Base-by-base conservation (phyloP, 2,797 vertebrate species). In the Tenualosa ilisha region DNA sequence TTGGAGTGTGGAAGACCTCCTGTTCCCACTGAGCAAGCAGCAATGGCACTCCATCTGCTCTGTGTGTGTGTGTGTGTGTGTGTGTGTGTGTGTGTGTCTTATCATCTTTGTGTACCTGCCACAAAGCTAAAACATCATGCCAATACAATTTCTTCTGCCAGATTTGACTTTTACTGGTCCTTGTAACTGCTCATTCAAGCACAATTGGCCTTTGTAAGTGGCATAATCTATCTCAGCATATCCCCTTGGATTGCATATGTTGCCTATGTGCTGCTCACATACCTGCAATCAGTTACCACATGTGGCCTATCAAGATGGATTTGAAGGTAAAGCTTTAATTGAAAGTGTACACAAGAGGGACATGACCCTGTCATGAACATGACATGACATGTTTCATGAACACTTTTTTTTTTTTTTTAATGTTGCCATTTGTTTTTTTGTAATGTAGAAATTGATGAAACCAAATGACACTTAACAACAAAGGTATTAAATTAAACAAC, bases 1-100 rank as follows among this genome's bases (percentile, higher is more conserved):
- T 79, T 79, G 40, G 72, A 43, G 72, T 43, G 40, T 79, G 72
- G 72, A 79, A 46, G 72, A 22, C 72, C 72, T 79, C 72, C 72
- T 79, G 72, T 79, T 79, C 72, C 37, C 40, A 79, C 37, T 79
- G 72, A 43, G 72, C 72, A 79, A 5, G 31, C 68, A 75, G 68
- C 31, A 31, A 75, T 43, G 72, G 17, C 40, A 8, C 13, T 79
- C 72, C 72, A 79, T 79, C 72, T 79, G 72, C 15, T 79, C 40
- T 7, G 3, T 75, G 37, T 43, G 68, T 40, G 37, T 40, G 37
- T 40, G 68, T 40, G 68, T 75, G 37, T 75, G 68, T 75, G 68
- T 40, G 72, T 43, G 65, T 40, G 68, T 46, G 6, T 37, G 37
- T 17, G 6, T 46, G 40, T 46, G 15, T 17, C 2, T 40, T 46